Evolutionary conservation across 2,113 vertebrate genomes (phyloP).

Genomic region (Epinephelus cyanopodus): DNA sequence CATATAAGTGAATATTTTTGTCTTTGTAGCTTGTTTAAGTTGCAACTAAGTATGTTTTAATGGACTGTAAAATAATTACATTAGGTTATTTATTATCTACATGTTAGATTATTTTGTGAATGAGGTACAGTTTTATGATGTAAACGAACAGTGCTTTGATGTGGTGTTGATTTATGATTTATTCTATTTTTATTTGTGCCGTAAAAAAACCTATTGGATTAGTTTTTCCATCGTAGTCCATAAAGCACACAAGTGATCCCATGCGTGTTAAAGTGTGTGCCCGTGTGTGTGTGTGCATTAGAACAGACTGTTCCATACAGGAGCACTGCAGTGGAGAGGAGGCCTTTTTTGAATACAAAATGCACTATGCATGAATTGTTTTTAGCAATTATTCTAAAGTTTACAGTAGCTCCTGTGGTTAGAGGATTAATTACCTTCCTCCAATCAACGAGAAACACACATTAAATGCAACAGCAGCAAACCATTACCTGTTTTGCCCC

Average conservation of each 20-base stretch:
- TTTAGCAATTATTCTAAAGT: background rate
- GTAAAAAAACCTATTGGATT: no score
- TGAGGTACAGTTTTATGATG: background rate
- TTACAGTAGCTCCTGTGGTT: background rate
- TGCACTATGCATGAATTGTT: background rate
- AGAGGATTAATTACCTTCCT: no score
- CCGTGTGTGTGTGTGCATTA: no score
- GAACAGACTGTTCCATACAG: no score
- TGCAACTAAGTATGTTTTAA: background rate
- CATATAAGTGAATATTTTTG: background rate
- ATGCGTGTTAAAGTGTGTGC: no score
- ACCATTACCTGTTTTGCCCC: no score
- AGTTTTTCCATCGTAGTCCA: no score
- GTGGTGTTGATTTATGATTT: background rate
- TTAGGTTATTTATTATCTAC: background rate
- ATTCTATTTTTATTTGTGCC: background rate
- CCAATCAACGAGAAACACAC: no score
- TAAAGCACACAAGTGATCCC: no score
- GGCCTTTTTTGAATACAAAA: background rate
- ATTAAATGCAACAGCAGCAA: no score
- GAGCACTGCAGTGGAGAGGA: background rate
- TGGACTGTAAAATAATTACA: background rate
- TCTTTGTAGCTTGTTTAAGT: conserved; percentile 5
- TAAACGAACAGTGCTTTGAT: background rate
- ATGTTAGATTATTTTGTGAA: background rate